These are phyloP conservation scores for Falco concolor DNA, from an alignment of 2,797 vertebrate species.

Conservation along the genomic window DNA sequence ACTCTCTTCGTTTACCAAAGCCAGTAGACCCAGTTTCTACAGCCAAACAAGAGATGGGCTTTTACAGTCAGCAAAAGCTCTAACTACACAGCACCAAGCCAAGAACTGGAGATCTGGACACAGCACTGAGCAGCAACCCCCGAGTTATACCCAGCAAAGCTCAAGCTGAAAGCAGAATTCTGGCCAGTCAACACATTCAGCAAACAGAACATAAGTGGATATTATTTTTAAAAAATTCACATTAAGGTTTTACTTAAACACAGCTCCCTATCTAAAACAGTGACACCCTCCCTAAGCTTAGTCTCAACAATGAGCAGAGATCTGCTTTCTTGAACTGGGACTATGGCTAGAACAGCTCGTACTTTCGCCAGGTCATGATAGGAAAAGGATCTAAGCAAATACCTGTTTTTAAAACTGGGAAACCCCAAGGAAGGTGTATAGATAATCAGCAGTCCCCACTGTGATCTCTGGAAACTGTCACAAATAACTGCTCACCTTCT, in stretches of 20 bases:
- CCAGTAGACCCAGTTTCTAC: conserved; percentile 90
- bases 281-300: neutral
- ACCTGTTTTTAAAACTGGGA: neutral
- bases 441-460: neutral
- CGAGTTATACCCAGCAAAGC: neutral
- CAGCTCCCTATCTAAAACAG: neutral
- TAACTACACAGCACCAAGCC: neutral
- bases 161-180: neutral
- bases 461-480: neutral
- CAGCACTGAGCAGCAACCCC: neutral
- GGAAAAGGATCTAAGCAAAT: neutral
- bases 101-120: conserved; percentile 2
- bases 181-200: neutral
- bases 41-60: conserved; percentile 27
- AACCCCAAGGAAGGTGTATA: neutral
- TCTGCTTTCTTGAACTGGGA: neutral
- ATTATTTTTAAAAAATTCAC: neutral
- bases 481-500: conserved; percentile 78
- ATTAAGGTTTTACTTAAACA: neutral
- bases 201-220: neutral
- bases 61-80: conserved; percentile 31
- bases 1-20: conserved; percentile 92
- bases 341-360: neutral
- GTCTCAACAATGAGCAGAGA: neutral
- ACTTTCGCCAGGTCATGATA: neutral